Conservation (phyloP, 2,888 invertebrate species). For the Drosophila kanekoi region DNA sequence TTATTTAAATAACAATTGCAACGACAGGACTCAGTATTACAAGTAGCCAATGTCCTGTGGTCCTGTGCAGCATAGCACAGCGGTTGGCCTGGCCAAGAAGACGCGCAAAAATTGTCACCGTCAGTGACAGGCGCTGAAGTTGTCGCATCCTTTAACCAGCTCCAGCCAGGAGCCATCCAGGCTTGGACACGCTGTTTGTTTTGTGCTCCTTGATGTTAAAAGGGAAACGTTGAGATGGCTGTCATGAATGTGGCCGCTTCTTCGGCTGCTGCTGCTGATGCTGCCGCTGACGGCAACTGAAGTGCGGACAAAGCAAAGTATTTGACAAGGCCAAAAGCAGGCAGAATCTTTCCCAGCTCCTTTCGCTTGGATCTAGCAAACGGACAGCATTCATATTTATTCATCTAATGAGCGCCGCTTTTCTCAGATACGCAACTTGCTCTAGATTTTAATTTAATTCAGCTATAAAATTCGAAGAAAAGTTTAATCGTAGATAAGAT, state of each 20-base stretch:
- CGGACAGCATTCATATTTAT: constrained; percentile 21
- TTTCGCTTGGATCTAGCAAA: background rate
- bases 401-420: constrained; percentile 29
- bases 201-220: constrained; percentile 1
- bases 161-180: constrained; percentile 5
- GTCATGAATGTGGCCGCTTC: background rate
- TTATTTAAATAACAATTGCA: constrained; percentile 1
- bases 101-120: constrained; percentile 76
- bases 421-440: constrained; percentile 6
- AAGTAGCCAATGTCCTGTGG: constrained; percentile 14
- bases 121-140: constrained; percentile 54
- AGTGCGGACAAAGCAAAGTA: constrained; percentile 59
- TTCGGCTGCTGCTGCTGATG: background rate
- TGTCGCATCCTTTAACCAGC: constrained; percentile 3
- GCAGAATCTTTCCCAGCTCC: constrained; percentile 2
- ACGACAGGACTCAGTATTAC: background rate
- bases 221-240: background rate
- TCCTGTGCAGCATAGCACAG: constrained; percentile 45
- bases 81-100: constrained; percentile 64
- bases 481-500: too few relatives aligned
- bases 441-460: background rate
- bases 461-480: background rate
- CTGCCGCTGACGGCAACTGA: constrained; percentile 57
- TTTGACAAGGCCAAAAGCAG: constrained; percentile 28
- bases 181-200: constrained; percentile 5